phyloP scores from a whole-genome alignment of 2,113 vertebrate species.

The Silurus asotus region DNA sequence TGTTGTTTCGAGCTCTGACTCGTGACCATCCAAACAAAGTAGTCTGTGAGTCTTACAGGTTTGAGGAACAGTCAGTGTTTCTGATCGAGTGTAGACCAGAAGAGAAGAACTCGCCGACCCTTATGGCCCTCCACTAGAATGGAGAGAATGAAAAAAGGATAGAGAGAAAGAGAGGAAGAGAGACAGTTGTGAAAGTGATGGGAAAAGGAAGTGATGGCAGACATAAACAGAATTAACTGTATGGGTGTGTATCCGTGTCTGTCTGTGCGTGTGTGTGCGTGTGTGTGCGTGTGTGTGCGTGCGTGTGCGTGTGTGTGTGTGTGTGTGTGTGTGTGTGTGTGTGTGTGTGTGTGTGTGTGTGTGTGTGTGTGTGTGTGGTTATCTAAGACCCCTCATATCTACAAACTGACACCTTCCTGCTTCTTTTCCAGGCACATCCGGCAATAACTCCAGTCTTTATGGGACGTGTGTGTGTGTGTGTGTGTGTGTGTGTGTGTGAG shows the following conservation, averaged over 20 bases:
- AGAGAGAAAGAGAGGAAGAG: neutral
- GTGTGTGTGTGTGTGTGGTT: constrained; percentile 20
- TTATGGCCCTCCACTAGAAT: constrained; percentile 33
- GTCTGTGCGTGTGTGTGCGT: constrained; percentile 11
- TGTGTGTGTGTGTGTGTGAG: constrained; percentile 29
- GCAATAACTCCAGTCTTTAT: constrained; percentile 56
- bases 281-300: neutral
- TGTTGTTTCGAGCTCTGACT: no score
- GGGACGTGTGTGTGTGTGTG: constrained; percentile 41
- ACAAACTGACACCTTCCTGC: constrained; percentile 45
- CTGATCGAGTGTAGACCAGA: no score
- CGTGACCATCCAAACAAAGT: no score
- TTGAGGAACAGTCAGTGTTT: no score
- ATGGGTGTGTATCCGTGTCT: constrained; percentile 30
- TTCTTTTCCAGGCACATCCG: constrained; percentile 39
- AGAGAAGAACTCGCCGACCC: no score
- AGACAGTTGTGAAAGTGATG: constrained; percentile 42
- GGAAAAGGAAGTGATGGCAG: constrained; percentile 27
- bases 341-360: constrained; percentile 19
- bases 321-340: constrained; percentile 16
- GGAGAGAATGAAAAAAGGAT: neutral
- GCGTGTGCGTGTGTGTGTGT: constrained; percentile 4
- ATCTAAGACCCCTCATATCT: constrained; percentile 39
- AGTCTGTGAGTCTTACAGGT: no score
- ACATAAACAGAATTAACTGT: constrained; percentile 41